Base-by-base conservation (phyloP, 2,888 invertebrate genomes). In the Cremastobaeus sp. region DNA sequence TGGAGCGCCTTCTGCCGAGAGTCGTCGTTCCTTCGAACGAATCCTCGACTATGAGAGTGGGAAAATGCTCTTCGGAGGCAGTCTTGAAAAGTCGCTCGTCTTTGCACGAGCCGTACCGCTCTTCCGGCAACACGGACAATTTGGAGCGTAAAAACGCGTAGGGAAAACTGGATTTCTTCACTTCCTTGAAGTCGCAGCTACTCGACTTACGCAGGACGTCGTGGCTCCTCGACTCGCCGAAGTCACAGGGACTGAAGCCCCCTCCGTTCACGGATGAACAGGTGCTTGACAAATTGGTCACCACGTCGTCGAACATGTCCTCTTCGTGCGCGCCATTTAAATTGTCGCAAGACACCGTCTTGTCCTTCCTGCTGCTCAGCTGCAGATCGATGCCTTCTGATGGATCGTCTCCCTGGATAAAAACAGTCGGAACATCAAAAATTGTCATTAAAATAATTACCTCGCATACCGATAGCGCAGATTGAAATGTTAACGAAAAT, bases 121-220 rank as follows among this genome's bases (percentile, higher is more conserved):
- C 94, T 88, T 94, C 94, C 1, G 94, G 94, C 74, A 94, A 88
- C 39, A 94, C 94, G 6, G 94, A 93, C 41, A 95, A 88, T 77
- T 93, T 92, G 0, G 94, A 94, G 68, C 94, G 90, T 18, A 94
- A 88, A 83, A 94, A 94, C 1, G 94, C 94, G 82, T 94, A 94
- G 0, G 94, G 94, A 79, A 94, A 94, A 79, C 92, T 92, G 1
- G 91, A 91, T 74, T 92, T 92, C 78, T 90, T 90, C 71, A 85
- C 89, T 20, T 86, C 86, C 18, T 86, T 85, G 66, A 85, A 83
- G 72, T 87, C 86, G 74, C 86, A 87, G 66, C 86, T 86, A 47
- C 78, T 86, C 9, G 86, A 85, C 68, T 86, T 87, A 9, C 84
- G 77, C 70, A 85, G 78, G 43, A 79, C 71, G 6, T 83, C 80